Percentiles rank a stretch among this genome's conserved stretches.
These are phyloP conservation scores for Contarinia nasturtii DNA, from an alignment of 1,140 invertebrate genomes.

Conservation along the genomic window DNA sequence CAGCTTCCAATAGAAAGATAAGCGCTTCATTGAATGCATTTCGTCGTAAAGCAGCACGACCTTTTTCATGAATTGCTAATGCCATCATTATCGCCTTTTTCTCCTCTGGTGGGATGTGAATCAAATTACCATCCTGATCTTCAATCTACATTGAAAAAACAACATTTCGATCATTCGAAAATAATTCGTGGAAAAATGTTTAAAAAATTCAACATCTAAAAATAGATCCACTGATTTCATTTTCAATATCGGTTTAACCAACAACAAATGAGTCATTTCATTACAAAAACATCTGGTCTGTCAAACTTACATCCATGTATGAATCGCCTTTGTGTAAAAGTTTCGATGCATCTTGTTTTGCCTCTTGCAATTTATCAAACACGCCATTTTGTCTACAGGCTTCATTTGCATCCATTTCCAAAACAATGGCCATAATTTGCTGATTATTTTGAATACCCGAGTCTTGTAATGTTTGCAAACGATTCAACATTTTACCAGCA, in stretches of 20 bases:
- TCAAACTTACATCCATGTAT: slow-evolving; percentile 10
- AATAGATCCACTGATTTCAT: no score
- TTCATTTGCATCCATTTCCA: slow-evolving; percentile 24
- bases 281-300: no score
- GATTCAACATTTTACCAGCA: slow-evolving; percentile 40
- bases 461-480: slow-evolving; percentile 24
- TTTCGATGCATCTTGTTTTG: slow-evolving; percentile 15
- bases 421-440: slow-evolving; percentile 41
- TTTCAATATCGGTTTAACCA: no score
- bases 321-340: slow-evolving; percentile 1
- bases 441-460: slow-evolving; percentile 43
- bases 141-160: slow-evolving; percentile 34
- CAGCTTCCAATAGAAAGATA: slow-evolving; percentile 53
- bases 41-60: slow-evolving; percentile 38
- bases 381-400: slow-evolving; percentile 10
- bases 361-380: slow-evolving; percentile 14
- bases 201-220: no score
- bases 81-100: slow-evolving; percentile 45
- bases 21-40: slow-evolving; percentile 47
- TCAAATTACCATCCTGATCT: slow-evolving; percentile 51
- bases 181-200: no score
- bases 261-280: no score
- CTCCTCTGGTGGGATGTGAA: slow-evolving; percentile 44
- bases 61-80: slow-evolving; percentile 59
- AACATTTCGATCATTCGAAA: no score